Evolutionary conservation across 2,113 vertebrate genomes (phyloP).

Genomic region (Chrysemys picta): DNA sequence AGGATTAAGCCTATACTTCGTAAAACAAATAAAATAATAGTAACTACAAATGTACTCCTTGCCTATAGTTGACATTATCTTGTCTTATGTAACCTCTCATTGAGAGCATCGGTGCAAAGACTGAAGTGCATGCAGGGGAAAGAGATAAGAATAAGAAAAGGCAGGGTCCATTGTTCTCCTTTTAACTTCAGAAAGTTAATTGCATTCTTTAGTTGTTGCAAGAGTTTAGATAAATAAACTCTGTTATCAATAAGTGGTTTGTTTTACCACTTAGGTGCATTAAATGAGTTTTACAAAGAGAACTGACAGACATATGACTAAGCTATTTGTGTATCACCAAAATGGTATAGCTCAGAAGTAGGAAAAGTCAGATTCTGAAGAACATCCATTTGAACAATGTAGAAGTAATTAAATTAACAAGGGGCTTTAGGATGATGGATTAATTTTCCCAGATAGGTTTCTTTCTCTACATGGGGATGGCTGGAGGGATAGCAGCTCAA

Average conservation of each 20-base stretch:
- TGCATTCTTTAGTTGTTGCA: conserved; percentile 43
- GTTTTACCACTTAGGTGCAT: background rate
- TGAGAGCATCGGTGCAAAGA: background rate
- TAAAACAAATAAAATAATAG: conserved; percentile 6
- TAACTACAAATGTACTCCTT: background rate
- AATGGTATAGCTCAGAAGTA: background rate
- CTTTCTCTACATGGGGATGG: background rate
- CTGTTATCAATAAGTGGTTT: background rate
- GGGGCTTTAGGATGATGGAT: conserved; percentile 20
- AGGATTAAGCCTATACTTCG: background rate
- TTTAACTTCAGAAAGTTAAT: conserved; percentile 35
- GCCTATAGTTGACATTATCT: background rate
- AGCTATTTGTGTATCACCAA: background rate
- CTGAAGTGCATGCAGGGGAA: conserved; percentile 24
- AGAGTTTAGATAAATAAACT: conserved; percentile 44
- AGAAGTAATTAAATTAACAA: conserved; percentile 58
- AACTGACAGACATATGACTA: conserved; percentile 13
- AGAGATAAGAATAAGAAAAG: conserved; percentile 49
- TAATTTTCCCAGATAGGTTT: conserved; percentile 14
- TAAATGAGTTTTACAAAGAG: background rate
- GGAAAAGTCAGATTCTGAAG: conserved; percentile 18
- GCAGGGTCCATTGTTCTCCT: conserved; percentile 63
- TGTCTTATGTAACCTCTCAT: conserved; percentile 20
- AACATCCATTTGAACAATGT: background rate
- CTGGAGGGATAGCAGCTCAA: background rate